Evolutionary conservation across 2,888 invertebrate genomes (phyloP).

Genomic region (Lampropteryx suffumata): DNA sequence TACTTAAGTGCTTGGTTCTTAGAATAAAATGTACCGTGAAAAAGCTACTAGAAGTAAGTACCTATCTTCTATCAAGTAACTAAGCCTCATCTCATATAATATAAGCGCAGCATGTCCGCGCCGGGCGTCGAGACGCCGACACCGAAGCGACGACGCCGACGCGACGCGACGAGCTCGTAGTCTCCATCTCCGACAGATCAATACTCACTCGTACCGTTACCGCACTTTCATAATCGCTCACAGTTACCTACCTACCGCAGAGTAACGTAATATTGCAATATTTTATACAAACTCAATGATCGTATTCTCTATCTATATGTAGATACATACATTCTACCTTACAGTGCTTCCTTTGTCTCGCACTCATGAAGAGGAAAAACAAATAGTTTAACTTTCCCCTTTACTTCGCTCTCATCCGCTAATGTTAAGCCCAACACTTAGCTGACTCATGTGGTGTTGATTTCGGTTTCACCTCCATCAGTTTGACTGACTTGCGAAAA

Average conservation of each 20-base stretch:
- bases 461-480: slow-evolving; percentile 76
- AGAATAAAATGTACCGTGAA: no score
- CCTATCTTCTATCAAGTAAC: no score
- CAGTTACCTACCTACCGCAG: slow-evolving; percentile 36
- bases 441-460: slow-evolving; percentile 72
- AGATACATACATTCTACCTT: slow-evolving; percentile 27
- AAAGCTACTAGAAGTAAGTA: no score
- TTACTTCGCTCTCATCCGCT: slow-evolving; percentile 71
- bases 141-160: slow-evolving; percentile 3
- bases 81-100: no score
- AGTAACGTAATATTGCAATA: slow-evolving; percentile 51
- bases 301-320: slow-evolving; percentile 12
- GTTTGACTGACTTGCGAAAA: slow-evolving; percentile 58
- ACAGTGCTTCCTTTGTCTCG: slow-evolving; percentile 55
- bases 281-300: slow-evolving; percentile 30
- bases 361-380: slow-evolving; percentile 67
- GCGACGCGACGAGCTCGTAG: slow-evolving; percentile 45
- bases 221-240: slow-evolving; percentile 66
- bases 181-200: slow-evolving; percentile 51
- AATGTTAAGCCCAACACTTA: slow-evolving; percentile 68
- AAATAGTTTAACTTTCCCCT: slow-evolving; percentile 80
- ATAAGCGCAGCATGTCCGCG: no score
- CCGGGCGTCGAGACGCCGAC: no score
- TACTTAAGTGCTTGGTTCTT: slow-evolving; percentile 24
- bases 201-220: no score